Base-by-base conservation (phyloP, 2,888 invertebrate genomes). In the Lasioglossum lativentre region DNA sequence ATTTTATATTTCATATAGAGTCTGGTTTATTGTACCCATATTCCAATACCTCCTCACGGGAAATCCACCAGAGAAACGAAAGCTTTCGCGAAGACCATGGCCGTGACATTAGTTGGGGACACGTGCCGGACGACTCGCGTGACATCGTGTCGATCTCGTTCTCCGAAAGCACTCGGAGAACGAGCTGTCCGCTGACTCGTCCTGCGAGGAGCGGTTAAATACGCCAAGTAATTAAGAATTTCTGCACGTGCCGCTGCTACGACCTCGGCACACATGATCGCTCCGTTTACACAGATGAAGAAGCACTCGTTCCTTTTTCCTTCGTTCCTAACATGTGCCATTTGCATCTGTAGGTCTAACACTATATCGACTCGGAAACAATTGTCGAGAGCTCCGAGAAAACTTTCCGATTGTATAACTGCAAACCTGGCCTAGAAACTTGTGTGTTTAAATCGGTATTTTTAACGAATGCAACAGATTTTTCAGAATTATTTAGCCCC, bases 61-160 rank as follows among this genome's bases (percentile, higher is more conserved):
- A 8, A 2, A 16, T 34, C 19, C 66, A 16, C 34, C 16, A 40
- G 40, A 14, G n/a, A 71, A 19, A 71, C 68, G 34, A 52, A 71
- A 71, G 45, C 30, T 16, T 30, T 72, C 16, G 23, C 75, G 68
- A n/a, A 23, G 68, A 82, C 27, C 42, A 59, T 42, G 76, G 45
- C 78, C 68, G 52, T 75, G 74, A 80, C 76, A 78, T 87, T 81
- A 71, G 47, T 40, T 27, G 14, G 19, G 63, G 14, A 56, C 86
- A 80, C 85, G 88, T 85, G 85, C 78, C 76, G 34, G 45, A 19
- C 47, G 70, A 52, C 63, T 83, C 78, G 77, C 86, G 84, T 82
- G 88, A 82, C 75, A 72, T 75, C 63, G 52, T 8, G 52, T 52
- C 52, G 75, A 83, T 82, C 80, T 79, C 52, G 76, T 88, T 86